Evolutionary conservation across 2,113 vertebrate species (phyloP), one percentile per base, ranked within the genome.

Genomic region (Oreotrochilus melanogaster): DNA sequence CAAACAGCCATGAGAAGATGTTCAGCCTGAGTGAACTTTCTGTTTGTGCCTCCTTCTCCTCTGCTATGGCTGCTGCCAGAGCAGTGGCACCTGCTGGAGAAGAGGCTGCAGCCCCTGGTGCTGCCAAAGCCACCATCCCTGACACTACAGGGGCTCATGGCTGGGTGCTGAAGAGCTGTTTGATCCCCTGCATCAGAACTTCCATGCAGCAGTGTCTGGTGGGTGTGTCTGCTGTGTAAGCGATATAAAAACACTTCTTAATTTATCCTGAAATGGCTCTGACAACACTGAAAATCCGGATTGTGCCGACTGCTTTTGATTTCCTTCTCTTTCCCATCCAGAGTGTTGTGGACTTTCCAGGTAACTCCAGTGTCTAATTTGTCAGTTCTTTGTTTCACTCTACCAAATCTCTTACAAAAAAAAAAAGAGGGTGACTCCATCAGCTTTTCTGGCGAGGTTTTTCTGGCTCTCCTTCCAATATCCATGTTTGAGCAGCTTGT

Each of bases 31-130:
- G 51, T 7, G 9, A 56, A 33, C 31, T 16, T 13, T 57, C 14
- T 35, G 27, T 42, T n/a, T 37, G 66, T n/a, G 51, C 48, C 60
- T 13, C 11, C 21, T 57, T 28, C 54, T 61, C 16, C 9, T 1
- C 53, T 23, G 60, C 47, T 21, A 31, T 0, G 1, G 35, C 30
- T 28, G 35, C 35, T 45, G 57, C 10, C 1, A 14, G 10, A 2
- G 2, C 1, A 0, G 7, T 18, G 54, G n/a, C 19, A 33, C 70
- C 28, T 33, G 14, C 28, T 13, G 48, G 16, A 39, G 73, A 22
- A 16, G 51, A 25, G 66, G 2, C 35, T 10, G 0, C 12, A 23
- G 25, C 47, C 7, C 30, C 8, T 22, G 18, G 9, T 3, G 28
- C 23, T 61, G 60, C 73, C 50, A 27, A 56, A 50, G 7, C 31